A percentile compares a stretch with the other conserved stretches of the same genome.
Evolutionary conservation across 2,113 vertebrate genomes (phyloP).

Genomic region (Amphiprion ocellaris): DNA sequence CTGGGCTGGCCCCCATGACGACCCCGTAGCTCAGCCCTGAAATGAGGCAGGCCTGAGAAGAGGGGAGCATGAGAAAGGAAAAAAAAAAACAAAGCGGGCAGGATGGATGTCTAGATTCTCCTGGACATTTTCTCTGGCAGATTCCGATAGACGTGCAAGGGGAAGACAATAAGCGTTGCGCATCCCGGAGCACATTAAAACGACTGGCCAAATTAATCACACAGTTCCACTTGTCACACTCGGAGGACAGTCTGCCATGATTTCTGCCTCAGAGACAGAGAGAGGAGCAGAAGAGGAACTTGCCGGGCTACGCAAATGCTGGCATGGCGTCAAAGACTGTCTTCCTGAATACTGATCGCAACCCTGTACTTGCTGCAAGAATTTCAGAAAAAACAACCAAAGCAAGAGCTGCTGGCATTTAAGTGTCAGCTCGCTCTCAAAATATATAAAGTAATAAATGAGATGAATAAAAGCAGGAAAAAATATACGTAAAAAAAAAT

Average conservation of each 20-base stretch:
- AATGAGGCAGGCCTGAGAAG: constrained; percentile 48
- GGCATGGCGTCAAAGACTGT: constrained; percentile 65
- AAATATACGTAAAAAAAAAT: not conserved
- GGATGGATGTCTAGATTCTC: constrained; percentile 58
- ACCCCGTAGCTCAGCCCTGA: constrained; percentile 72
- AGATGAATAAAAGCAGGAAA: constrained; percentile 10
- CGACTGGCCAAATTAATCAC: constrained; percentile 83
- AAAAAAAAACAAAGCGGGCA: not conserved
- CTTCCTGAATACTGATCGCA: constrained; percentile 78
- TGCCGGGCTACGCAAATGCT: constrained; percentile 64
- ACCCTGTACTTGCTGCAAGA: constrained; percentile 51
- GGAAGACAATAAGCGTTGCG: constrained; percentile 77
- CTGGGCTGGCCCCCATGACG: constrained; percentile 61
- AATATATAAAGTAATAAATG: constrained; percentile 42
- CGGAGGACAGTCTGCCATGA: constrained; percentile 74
- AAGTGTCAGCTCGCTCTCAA: constrained; percentile 46
- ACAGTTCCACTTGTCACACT: constrained; percentile 83
- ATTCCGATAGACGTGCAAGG: constrained; percentile 74
- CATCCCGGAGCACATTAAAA: constrained; percentile 82
- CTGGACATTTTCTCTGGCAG: constrained; percentile 69
- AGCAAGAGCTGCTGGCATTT: constrained; percentile 42
- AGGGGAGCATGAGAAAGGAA: not conserved
- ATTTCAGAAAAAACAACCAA: constrained; percentile 45
- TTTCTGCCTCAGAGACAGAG: constrained; percentile 72
- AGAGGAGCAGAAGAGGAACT: constrained; percentile 66